Conservation (phyloP, 2,888 invertebrate genomes). For the Abscondita cerata region DNA sequence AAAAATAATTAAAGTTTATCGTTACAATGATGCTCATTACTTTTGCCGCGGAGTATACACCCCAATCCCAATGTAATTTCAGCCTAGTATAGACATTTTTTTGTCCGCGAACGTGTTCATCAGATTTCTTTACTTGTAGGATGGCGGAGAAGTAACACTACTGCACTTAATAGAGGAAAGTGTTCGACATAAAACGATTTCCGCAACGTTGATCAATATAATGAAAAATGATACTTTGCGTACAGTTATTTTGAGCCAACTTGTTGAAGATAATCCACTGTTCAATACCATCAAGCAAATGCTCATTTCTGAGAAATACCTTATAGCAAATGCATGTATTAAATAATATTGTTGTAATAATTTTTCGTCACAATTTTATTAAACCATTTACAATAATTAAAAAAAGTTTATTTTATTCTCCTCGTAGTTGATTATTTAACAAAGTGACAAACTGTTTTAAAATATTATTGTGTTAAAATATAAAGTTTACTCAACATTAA, state of each 20-base stretch:
- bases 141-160: not conserved
- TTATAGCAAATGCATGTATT: not conserved
- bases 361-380: not conserved
- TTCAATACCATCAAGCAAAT: not conserved
- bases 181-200: not conserved
- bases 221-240: not conserved
- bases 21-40: too few relatives aligned
- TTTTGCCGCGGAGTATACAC: too few relatives aligned
- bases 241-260: not conserved
- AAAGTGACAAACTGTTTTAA: too few relatives aligned
- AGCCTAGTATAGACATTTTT: too few relatives aligned
- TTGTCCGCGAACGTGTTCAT: too few relatives aligned
- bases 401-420: too few relatives aligned
- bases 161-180: constrained; percentile 9
- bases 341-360: not conserved
- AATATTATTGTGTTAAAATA: not conserved
- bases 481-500: not conserved
- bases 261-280: not conserved
- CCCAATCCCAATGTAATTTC: too few relatives aligned
- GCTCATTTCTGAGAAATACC: not conserved
- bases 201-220: not conserved
- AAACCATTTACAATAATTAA: not conserved
- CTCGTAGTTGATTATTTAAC: too few relatives aligned
- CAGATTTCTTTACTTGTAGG: constrained; percentile 8
- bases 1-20: too few relatives aligned